Evolutionary conservation across 2,888 invertebrate genomes (phyloP).

Genomic region (Cataglyphis altisquamis): DNA sequence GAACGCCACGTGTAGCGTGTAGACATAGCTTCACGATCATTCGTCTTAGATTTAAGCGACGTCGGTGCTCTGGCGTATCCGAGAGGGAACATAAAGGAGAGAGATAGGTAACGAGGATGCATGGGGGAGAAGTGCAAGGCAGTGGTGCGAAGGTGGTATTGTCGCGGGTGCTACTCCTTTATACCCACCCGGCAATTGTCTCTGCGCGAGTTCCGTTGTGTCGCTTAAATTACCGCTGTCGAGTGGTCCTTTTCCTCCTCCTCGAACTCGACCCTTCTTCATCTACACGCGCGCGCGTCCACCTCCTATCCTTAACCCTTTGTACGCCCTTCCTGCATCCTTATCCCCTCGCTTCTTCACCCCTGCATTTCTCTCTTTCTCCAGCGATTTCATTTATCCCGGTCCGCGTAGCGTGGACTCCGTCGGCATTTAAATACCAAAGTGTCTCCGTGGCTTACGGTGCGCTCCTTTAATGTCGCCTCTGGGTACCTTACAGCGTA

Average conservation of each 20-base stretch:
- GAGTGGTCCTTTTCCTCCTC: constrained; percentile 65
- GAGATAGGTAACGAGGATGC: not conserved
- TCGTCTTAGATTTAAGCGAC: constrained; percentile 76
- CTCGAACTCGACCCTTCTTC: constrained; percentile 68
- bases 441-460: constrained; percentile 77
- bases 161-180: constrained; percentile 34
- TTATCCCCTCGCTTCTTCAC: constrained; percentile 36
- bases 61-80: constrained; percentile 60
- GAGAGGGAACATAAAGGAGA: constrained; percentile 17
- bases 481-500: constrained; percentile 71
- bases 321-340: constrained; percentile 10
- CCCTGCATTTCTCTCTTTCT: constrained; percentile 30
- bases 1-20: constrained; percentile 67
- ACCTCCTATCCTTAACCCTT: constrained; percentile 31
- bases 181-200: constrained; percentile 73
- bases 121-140: not conserved
- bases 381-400: constrained; percentile 75
- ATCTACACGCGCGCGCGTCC: constrained; percentile 46
- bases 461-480: constrained; percentile 76
- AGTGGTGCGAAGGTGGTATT: constrained; percentile 21
- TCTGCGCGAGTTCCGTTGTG: constrained; percentile 74
- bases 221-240: constrained; percentile 76
- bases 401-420: constrained; percentile 64
- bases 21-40: constrained; percentile 67
- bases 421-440: constrained; percentile 84